Conservation (phyloP, 2,113 vertebrate genomes). For the Numida meleagris region DNA sequence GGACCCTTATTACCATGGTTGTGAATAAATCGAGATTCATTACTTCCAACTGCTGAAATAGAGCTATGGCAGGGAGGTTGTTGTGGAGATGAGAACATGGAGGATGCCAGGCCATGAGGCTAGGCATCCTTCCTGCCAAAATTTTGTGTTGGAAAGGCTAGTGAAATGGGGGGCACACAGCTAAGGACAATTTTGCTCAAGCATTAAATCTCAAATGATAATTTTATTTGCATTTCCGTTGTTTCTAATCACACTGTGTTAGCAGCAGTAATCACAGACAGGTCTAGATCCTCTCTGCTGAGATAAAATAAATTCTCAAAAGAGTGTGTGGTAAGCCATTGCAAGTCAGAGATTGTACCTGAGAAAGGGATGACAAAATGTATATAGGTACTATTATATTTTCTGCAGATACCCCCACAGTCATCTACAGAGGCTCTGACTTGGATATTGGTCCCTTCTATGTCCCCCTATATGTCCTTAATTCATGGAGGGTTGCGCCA, state of each 20-base stretch:
- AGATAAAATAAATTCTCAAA: background rate
- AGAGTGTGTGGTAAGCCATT: background rate
- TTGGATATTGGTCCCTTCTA: background rate
- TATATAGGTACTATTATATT: background rate
- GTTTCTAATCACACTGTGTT: background rate
- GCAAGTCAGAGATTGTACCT: background rate
- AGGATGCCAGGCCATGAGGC: background rate
- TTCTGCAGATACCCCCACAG: background rate
- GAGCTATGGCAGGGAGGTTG: background rate
- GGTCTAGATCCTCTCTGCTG: background rate
- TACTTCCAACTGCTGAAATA: background rate
- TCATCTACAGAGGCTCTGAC: background rate
- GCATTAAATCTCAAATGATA: background rate
- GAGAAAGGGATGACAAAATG: background rate
- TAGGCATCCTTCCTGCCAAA: background rate
- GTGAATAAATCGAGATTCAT: background rate
- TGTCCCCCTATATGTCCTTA: background rate
- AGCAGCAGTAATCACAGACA: background rate
- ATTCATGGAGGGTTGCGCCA: background rate
- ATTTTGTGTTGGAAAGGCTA: background rate
- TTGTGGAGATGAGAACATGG: background rate
- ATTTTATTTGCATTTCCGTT: background rate
- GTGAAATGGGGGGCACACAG: background rate
- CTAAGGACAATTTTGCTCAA: background rate
- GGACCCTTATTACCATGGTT: background rate